Percentiles rank a stretch among this genome's conserved stretches.
Evolutionary conservation across 1,140 invertebrate species (phyloP).

Genomic region (Triops cancriformis): DNA sequence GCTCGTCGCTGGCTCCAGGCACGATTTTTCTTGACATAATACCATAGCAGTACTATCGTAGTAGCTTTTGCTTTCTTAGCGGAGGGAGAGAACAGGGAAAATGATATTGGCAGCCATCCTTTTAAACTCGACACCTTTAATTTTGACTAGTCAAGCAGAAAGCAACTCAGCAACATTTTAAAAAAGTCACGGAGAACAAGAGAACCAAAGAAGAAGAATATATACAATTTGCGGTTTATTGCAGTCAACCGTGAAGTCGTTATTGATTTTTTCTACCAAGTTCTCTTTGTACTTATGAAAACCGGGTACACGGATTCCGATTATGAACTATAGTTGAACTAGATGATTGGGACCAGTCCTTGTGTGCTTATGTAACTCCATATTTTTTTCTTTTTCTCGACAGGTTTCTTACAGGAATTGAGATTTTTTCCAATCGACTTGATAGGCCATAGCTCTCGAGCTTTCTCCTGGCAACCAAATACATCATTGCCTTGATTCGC

Average conservation of each 20-base stretch:
- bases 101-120: not conserved
- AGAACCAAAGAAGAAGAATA: not conserved
- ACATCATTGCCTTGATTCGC: too few relatives aligned
- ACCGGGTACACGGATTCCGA: too few relatives aligned
- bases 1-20: not conserved
- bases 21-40: not conserved
- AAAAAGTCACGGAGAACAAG: not conserved
- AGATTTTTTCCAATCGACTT: too few relatives aligned
- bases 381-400: too few relatives aligned
- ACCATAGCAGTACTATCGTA: not conserved
- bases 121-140: constrained; percentile 2
- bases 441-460: too few relatives aligned
- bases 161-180: not conserved
- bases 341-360: too few relatives aligned
- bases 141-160: not conserved
- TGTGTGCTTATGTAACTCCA: too few relatives aligned
- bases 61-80: not conserved
- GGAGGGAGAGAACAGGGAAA: too few relatives aligned
- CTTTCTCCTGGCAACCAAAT: too few relatives aligned
- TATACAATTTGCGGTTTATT: not conserved
- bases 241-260: not conserved
- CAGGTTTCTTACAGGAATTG: too few relatives aligned
- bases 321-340: too few relatives aligned
- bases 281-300: not conserved
- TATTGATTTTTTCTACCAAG: not conserved